Percentiles rank a stretch among this genome's conserved stretches.
Evolutionary conservation across 2,888 invertebrate genomes (phyloP).

Genomic region (Anoncus sp.): DNA sequence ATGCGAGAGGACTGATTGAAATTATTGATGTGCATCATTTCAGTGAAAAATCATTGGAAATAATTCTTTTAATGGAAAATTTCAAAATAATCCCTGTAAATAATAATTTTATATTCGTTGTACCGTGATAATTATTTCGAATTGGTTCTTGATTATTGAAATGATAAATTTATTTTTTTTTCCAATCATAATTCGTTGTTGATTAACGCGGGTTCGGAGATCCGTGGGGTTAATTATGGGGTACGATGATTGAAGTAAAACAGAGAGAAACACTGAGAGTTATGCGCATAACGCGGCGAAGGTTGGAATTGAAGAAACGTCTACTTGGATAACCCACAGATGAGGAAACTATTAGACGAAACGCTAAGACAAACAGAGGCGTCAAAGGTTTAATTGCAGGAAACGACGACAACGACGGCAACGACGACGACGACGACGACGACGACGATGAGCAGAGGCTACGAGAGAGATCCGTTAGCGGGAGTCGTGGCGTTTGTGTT

Average conservation of each 20-base stretch:
- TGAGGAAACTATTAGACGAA: slow-evolving; percentile 52
- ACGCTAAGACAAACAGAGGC: slow-evolving; percentile 57
- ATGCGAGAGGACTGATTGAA: background rate
- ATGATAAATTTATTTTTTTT: background rate
- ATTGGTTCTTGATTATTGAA: background rate
- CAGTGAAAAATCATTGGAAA: background rate
- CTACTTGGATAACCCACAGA: slow-evolving; percentile 40
- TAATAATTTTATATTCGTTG: background rate
- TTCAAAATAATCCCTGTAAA: background rate
- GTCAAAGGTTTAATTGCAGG: slow-evolving; percentile 73
- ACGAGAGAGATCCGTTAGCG: slow-evolving; percentile 28
- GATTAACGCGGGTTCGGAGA: background rate
- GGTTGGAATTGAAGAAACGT: slow-evolving; percentile 20
- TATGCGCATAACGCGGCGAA: background rate
- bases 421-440: slow-evolving; percentile 44
- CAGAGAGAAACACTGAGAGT: slow-evolving; percentile 1
- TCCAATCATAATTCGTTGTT: background rate
- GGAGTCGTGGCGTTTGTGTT: slow-evolving; percentile 15
- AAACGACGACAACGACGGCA: slow-evolving; percentile 44
- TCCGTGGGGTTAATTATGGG: background rate
- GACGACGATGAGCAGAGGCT: slow-evolving; percentile 41
- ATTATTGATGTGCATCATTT: background rate
- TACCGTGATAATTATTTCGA: background rate
- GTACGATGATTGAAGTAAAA: background rate
- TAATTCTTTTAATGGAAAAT: background rate